Base-by-base conservation (phyloP, 2,797 vertebrate genomes). In the Sebastes wilsoni region DNA sequence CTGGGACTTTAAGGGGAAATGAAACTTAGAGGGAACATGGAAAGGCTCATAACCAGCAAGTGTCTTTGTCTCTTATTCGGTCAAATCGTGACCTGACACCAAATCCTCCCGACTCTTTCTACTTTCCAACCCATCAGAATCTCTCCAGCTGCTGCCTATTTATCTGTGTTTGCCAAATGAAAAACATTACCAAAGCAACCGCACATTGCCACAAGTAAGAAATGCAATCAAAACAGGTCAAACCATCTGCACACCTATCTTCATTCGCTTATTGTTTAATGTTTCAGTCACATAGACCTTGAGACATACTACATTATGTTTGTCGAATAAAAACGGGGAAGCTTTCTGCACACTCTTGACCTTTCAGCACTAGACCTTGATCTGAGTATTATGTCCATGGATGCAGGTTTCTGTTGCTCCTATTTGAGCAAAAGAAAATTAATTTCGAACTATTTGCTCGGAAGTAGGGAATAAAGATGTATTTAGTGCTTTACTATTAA, bases 11-110 rank as follows among this genome's bases (percentile, higher is more conserved):
- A 62, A 67, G 28, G 38, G 49, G 8, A 34, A 78, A 25, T 71
- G 1, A 77, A 72, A 80, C 49, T 69, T 12, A 30, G 16, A 83
- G 56, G 25, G 61, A 80, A 73, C 55, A 56, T 38, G 28, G n/a
- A 68, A 20, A 30, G 8, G 28, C 30, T 55, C 2, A 6, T 64
- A 67, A 80, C 32, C 49, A 66, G 70, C 34, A 20, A 8, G 4
- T 6, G 5, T 70, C 32, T 61, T 23, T 20, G 34, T 76, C 46
- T 59, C 25, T 56, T 62, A 14, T 52, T 69, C 16, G 22, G 23
- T 64, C 11, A 54, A 59, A 75, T 75, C 22, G 13, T 78, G 20
- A 56, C 52, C 75, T 73, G 56, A 73, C 74, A 72, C 1, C 16
- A 76, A 66, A 61, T 32, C 22, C 28, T 68, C 22, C 55, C 46